phyloP scores from a whole-genome alignment of 2,797 vertebrate species.

The Oreonectes daqikongensis region DNA sequence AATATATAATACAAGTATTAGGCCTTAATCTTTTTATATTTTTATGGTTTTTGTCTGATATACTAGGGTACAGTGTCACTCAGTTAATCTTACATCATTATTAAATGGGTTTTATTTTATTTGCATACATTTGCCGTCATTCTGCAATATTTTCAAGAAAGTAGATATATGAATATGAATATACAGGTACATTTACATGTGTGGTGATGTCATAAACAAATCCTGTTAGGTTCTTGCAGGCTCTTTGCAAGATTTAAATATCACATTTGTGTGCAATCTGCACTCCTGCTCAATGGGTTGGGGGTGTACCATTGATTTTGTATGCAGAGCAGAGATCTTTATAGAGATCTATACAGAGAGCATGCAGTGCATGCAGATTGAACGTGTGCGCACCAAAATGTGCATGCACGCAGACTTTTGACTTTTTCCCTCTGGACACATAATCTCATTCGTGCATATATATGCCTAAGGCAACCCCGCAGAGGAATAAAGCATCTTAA shows the following conservation, averaged over 20 bases:
- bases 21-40: too few relatives aligned
- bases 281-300: too few relatives aligned
- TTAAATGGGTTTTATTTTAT: background rate
- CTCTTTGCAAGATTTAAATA: constrained; percentile 16
- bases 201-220: background rate
- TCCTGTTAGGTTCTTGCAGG: background rate
- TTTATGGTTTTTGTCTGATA: too few relatives aligned
- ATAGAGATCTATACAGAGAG: constrained; percentile 37
- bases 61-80: background rate
- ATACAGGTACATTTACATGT: background rate
- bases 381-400: constrained; percentile 23
- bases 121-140: background rate
- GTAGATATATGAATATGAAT: background rate
- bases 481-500: constrained; percentile 1
- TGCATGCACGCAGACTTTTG: constrained; percentile 19
- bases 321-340: constrained; percentile 9
- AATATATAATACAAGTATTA: too few relatives aligned
- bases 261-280: background rate
- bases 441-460: constrained; percentile 3
- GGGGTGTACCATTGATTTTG: constrained; percentile 14
- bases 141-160: background rate
- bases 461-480: constrained; percentile 1
- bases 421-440: constrained; percentile 20
- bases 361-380: background rate
- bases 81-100: background rate